Conservation (phyloP, 1,140 invertebrate species). For the Anadara kagoshimensis region DNA sequence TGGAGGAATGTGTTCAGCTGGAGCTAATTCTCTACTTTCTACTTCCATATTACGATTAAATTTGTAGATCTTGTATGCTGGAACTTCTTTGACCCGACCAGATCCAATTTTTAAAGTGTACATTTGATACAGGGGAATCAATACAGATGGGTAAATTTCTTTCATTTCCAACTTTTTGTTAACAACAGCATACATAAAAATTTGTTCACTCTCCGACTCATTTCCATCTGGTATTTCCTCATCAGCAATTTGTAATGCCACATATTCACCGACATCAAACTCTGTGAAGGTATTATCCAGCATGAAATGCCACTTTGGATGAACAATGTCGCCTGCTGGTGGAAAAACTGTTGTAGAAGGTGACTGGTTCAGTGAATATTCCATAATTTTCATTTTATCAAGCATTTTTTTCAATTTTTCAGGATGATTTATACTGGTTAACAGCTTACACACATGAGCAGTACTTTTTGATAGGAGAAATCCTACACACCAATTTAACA, state of each 20-base stretch:
- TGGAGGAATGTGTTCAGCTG: conserved; percentile 4
- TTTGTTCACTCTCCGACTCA: not conserved
- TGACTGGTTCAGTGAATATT: not conserved
- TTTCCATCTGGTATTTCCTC: not conserved
- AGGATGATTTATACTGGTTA: not conserved
- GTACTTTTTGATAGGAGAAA: not conserved
- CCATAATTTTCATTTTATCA: conserved; percentile 1
- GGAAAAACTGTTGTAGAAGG: conserved; percentile 1
- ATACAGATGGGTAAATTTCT: too few species aligned
- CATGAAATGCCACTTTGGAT: conserved; percentile 7
- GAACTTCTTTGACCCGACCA: not conserved
- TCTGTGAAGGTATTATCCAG: conserved; percentile 12
- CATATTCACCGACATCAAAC: conserved; percentile 11
- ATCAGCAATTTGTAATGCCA: conserved; percentile 6
- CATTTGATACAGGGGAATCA: not conserved
- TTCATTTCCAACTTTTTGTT: not conserved
- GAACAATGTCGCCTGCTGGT: not conserved
- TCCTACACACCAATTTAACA: not conserved
- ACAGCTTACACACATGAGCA: not conserved
- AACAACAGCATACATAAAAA: conserved; percentile 17
- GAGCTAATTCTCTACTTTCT: not conserved
- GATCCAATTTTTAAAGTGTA: conserved; percentile 1
- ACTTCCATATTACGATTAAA: not conserved
- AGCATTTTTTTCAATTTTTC: not conserved
- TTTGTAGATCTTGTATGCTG: conserved; percentile 10